Base-by-base conservation (phyloP, 2,113 vertebrate species). In the Sclerurus mexicanus region DNA sequence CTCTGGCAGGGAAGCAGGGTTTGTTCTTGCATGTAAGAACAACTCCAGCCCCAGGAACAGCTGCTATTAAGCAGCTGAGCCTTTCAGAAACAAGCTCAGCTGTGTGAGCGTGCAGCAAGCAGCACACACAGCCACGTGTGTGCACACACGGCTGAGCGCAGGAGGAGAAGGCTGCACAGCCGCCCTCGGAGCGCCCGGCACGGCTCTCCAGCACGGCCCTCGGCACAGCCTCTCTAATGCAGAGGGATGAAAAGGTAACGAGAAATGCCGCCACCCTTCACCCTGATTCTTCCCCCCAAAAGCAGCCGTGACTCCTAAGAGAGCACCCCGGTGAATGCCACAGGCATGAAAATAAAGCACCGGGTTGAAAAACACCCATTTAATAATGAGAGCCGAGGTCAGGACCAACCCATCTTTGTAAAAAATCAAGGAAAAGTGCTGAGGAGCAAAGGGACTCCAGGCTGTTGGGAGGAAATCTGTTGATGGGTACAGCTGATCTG, bases 401-500 rank as follows among this genome's bases (percentile, higher is more conserved):
- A 59, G 19, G 30, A 88, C 14, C 24, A 30, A 52, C 60, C 55
- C 72, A 40, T 30, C 69, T 77, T 67, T 35, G 44, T 5, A 42
- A 60, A 79, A 76, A 90, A 42, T 24, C 37, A 46, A 83, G 75
- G 21, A 14, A 17, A 76, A 88, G 31, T 14, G 15, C 55, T 73
- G 40, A 66, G 82, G 55, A 87, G 37, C 62, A 53, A 46, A 89
- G 40, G 24, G 49, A 33, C 40, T 68, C 24, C 47, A 67, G 66
- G 31, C 17, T 42, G 4, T 58, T 18, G 30, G 59, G 28, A 63
- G 37, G 44, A 35, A 76, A 76, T 42, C 23, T 78, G 80, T 33
- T 0, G 0, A 18, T 10, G 49, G 28, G 44, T 35, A 28, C 63
- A 67, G 60, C 1, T 0, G 0, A 18, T 31, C 22, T 46, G 59